Conservation (phyloP, 1,140 invertebrate species). For the Mizuhopecten yessoensis region DNA sequence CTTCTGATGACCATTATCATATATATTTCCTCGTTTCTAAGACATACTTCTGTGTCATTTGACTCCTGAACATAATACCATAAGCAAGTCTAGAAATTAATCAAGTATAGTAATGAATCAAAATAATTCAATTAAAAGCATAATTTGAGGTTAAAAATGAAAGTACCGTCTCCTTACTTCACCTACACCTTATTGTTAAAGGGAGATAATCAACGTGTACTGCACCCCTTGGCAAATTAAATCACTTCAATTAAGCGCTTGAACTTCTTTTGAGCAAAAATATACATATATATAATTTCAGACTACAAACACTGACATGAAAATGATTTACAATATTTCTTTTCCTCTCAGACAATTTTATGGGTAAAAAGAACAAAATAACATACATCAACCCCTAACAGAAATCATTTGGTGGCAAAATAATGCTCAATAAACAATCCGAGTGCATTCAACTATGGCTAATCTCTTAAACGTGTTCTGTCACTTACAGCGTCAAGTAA, state of each 20-base stretch:
- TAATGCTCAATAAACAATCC: background rate
- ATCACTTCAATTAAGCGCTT: background rate
- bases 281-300: background rate
- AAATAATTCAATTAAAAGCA: background rate
- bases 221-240: background rate
- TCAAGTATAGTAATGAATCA: background rate
- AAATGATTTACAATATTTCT: background rate
- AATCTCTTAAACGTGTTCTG: background rate
- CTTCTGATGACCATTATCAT: background rate
- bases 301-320: background rate
- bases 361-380: too few species aligned
- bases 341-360: background rate
- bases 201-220: too few species aligned
- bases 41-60: background rate
- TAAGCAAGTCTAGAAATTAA: background rate
- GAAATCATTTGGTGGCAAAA: background rate
- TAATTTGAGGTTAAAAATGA: background rate
- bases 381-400: background rate
- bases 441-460: conserved; percentile 7
- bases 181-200: background rate
- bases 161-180: background rate
- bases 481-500: background rate
- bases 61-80: background rate
- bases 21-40: background rate
- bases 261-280: background rate